Evolutionary conservation across 92 coral and sea anemone genomes (phyloP), one percentile per base, ranked within the genome.

Genomic region (Parazoanthus atlanticus): DNA sequence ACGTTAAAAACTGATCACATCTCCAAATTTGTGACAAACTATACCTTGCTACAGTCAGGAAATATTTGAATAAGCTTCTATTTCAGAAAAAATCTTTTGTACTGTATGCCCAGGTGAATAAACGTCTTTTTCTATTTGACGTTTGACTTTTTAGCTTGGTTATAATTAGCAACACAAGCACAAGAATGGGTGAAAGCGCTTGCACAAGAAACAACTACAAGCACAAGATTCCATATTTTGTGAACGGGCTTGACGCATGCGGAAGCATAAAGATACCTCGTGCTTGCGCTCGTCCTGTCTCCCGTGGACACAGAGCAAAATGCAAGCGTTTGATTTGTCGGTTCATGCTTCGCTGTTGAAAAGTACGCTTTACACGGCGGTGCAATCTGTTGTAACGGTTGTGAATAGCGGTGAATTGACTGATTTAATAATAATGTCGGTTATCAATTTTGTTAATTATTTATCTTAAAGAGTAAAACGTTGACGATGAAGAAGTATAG

Each of bases 41-140:
- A 95, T 74, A 85, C 99, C 12, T 86, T 97, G 34, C 90, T 97
- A 29, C 98, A 94, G 86, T 92, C 95, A 41, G 96, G 95, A 75
- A 81, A 92, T 47, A 38, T 80, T 31, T 86, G 72, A 88, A 1
- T 29, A 8, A 15, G 78, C 26, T 46, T 26, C 11, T 8, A 56
- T 17, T 80, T 36, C 26, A 23, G 26, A 61, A 61, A 3, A 0
- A 61, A 61, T 2, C 1, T 23, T 61, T 61, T 25, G 6, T 61
- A 23, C 7, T 61, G 69, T 61, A 25, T 12, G 7, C 7, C 69
- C 28, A 61, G 8, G 28, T 61, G 69, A 61, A 61, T 5, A 23
- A 61, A 61, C 69, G 69, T 23, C 28, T 61, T 56, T n/a, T 61
- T 61, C 69, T 52, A 5, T 25, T 21, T 19, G 69, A 61, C 8